Evolutionary conservation across 2,888 invertebrate genomes (phyloP).

Genomic region (Andrena marginata): DNA sequence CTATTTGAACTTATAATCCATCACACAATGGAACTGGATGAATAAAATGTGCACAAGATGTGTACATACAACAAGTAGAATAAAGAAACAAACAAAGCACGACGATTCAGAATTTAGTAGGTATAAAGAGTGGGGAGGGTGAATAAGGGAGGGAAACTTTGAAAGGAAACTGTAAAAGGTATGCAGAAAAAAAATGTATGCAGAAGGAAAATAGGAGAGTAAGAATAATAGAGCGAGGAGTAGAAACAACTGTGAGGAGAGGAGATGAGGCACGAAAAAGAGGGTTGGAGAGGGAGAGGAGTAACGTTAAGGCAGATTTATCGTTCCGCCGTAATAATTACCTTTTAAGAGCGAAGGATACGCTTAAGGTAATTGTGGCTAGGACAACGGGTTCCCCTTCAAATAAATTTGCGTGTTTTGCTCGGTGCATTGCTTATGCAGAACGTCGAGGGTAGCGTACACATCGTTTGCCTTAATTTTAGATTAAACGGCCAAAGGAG

Average conservation of each 20-base stretch:
- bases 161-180: slow-evolving; percentile 18
- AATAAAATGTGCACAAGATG: too few relatives aligned
- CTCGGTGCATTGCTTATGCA: slow-evolving; percentile 52
- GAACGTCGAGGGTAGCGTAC: slow-evolving; percentile 3
- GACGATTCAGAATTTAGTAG: too few relatives aligned
- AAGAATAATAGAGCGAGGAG: slow-evolving; percentile 32
- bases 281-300: slow-evolving; percentile 13
- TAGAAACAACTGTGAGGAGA: not conserved
- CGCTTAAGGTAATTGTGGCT: slow-evolving; percentile 60
- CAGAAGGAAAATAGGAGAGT: not conserved
- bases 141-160: too few relatives aligned
- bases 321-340: slow-evolving; percentile 66
- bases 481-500: slow-evolving; percentile 23
- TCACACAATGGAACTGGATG: too few relatives aligned
- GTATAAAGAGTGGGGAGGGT: too few relatives aligned
- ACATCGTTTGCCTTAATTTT: slow-evolving; percentile 50
- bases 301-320: slow-evolving; percentile 64
- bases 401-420: slow-evolving; percentile 62
- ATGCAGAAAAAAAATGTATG: not conserved
- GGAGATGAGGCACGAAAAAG: not conserved
- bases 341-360: slow-evolving; percentile 61
- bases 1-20: too few relatives aligned
- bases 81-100: too few relatives aligned
- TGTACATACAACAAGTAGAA: too few relatives aligned
- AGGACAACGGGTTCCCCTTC: slow-evolving; percentile 40